These are phyloP conservation scores for Eilema griseolum DNA, from an alignment of 2,888 invertebrate species.

Conservation along the genomic window DNA sequence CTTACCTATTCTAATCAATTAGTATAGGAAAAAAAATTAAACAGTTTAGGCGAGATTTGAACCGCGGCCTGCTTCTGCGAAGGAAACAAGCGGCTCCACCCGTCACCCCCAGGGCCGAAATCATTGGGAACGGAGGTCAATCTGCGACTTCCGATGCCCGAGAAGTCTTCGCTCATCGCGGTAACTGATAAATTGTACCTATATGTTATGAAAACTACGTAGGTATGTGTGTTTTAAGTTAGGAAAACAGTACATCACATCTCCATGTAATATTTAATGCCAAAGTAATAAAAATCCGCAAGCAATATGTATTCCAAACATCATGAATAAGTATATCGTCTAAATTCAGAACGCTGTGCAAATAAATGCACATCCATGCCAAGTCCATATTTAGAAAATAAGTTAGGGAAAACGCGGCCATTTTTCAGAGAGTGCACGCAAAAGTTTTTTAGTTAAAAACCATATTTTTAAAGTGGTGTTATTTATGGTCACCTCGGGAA, in stretches of 20 bases:
- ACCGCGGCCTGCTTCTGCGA: too few relatives aligned
- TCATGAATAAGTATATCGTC: slow-evolving; percentile 15
- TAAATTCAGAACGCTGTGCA: slow-evolving; percentile 7
- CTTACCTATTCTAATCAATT: too few relatives aligned
- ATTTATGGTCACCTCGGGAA: background rate
- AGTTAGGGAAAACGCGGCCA: background rate
- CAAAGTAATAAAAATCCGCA: slow-evolving; percentile 3
- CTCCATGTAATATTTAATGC: slow-evolving; percentile 5
- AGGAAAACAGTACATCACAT: slow-evolving; percentile 2
- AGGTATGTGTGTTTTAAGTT: background rate
- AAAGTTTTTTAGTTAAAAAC: slow-evolving; percentile 6
- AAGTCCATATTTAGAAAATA: slow-evolving; percentile 4
- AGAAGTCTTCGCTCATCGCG: too few relatives aligned
- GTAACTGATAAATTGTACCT: too few relatives aligned
- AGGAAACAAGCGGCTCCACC: too few relatives aligned
- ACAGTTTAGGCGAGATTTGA: too few relatives aligned
- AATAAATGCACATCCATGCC: slow-evolving; percentile 8
- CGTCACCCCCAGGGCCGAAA: too few relatives aligned
- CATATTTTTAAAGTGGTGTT: background rate
- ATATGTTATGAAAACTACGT: too few relatives aligned
- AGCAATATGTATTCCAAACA: slow-evolving; percentile 12
- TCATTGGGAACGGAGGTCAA: too few relatives aligned
- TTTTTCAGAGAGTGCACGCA: background rate
- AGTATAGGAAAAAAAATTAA: too few relatives aligned
- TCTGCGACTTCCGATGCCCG: too few relatives aligned